These are phyloP conservation scores for Periparus ater DNA, from an alignment of 2,797 vertebrate species.

Conservation along the genomic window DNA sequence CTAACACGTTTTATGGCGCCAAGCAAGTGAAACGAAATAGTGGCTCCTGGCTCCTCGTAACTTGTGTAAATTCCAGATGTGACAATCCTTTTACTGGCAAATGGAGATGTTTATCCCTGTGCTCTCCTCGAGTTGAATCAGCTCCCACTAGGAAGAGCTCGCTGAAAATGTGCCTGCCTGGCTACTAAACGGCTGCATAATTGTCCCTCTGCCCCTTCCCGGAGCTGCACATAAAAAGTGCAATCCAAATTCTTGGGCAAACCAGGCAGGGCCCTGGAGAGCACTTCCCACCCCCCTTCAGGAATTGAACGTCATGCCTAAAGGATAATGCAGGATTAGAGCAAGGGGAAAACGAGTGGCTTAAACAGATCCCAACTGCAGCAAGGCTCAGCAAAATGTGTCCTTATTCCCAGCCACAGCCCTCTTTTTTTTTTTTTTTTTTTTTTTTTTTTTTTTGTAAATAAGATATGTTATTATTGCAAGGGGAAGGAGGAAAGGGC, in stretches of 20 bases:
- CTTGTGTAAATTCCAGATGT: constrained; percentile 60
- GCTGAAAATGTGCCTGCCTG: constrained; percentile 28
- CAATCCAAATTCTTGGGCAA: constrained; percentile 55
- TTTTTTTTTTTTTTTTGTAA: not conserved
- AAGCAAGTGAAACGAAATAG: constrained; percentile 1
- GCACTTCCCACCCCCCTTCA: constrained; percentile 26
- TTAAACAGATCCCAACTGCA: constrained; percentile 48
- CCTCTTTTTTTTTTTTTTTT: too few species aligned
- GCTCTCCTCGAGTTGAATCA: not conserved
- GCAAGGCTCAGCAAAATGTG: not conserved
- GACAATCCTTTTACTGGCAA: constrained; percentile 46
- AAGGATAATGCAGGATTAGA: constrained; percentile 56
- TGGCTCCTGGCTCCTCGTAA: constrained; percentile 46
- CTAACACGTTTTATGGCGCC: constrained; percentile 19
- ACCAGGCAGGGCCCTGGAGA: constrained; percentile 28
- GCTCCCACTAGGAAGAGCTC: constrained; percentile 33
- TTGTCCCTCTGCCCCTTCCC: constrained; percentile 18
- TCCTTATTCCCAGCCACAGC: not conserved
- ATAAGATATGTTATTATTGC: not conserved
- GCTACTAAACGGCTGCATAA: constrained; percentile 11
- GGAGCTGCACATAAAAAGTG: constrained; percentile 10
- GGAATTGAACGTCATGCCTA: constrained; percentile 41
- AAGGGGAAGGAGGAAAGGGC: not conserved
- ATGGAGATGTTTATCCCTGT: not conserved
- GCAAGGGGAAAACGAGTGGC: constrained; percentile 47